Evolutionary conservation across 2,113 vertebrate species (phyloP).

Genomic region (Prunella himalayana): DNA sequence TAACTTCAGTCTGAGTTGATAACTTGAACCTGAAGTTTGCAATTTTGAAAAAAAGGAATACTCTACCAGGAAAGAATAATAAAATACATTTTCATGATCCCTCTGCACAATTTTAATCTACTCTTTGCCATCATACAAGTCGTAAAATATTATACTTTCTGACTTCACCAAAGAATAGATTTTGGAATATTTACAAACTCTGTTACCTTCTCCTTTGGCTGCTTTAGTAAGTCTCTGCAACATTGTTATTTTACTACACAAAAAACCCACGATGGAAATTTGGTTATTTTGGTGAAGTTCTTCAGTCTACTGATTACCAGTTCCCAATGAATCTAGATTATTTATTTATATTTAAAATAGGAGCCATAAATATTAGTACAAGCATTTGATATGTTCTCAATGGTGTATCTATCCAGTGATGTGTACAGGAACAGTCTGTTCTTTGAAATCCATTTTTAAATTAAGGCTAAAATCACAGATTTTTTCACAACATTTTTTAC

Average conservation of each 20-base stretch:
- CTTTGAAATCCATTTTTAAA: background rate
- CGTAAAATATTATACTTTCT: background rate
- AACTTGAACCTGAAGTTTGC: background rate
- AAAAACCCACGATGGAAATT: rapidly evolving
- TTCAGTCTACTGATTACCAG: background rate
- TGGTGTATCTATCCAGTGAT: background rate
- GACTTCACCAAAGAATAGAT: background rate
- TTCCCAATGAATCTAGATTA: background rate
- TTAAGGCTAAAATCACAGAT: background rate
- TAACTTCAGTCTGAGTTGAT: background rate
- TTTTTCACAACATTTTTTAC: background rate
- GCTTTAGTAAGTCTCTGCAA: background rate
- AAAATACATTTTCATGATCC: background rate
- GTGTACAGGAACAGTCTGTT: background rate
- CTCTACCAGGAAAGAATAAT: background rate
- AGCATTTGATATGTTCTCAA: background rate
- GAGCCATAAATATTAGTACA: background rate
- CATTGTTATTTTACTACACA: background rate
- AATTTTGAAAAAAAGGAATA: background rate
- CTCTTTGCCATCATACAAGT: background rate
- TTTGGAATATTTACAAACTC: background rate
- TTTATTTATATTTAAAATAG: background rate
- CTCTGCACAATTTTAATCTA: background rate
- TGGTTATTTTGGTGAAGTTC: background rate
- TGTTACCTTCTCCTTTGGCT: background rate